Evolutionary conservation across 2,113 vertebrate species (phyloP).

Genomic region (Nesogale talazaci): DNA sequence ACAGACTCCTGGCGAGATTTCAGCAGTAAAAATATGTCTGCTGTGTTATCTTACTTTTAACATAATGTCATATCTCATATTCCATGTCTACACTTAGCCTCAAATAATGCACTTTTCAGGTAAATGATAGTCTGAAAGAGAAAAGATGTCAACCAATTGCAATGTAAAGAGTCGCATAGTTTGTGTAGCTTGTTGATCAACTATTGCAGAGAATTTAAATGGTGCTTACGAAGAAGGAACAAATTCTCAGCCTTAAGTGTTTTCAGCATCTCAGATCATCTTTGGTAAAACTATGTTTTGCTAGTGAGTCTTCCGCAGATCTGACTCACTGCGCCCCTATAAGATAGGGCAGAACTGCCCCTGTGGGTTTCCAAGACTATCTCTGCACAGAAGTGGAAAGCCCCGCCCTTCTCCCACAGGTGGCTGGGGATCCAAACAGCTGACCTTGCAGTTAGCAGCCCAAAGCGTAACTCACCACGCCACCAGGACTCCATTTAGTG

Average conservation of each 20-base stretch:
- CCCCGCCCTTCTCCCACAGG: no score
- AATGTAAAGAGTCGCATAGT: background rate
- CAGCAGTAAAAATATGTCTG: slow-evolving; percentile 4
- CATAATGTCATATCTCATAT: no score
- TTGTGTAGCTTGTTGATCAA: slow-evolving; percentile 14
- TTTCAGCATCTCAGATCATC: no score
- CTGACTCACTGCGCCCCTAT: no score
- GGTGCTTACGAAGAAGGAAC: background rate
- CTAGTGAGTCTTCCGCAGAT: slow-evolving; percentile 30
- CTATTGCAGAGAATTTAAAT: slow-evolving; percentile 17
- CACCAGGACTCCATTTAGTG: background rate
- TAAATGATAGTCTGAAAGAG: slow-evolving; percentile 5
- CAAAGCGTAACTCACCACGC: no score
- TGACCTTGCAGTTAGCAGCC: no score
- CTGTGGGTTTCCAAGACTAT: no score
- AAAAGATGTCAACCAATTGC: background rate
- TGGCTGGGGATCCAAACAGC: no score
- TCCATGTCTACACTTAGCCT: background rate
- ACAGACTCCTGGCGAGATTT: background rate
- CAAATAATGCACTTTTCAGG: slow-evolving; percentile 31
- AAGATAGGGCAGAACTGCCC: no score
- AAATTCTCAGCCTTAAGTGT: no score
- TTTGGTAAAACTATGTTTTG: slow-evolving; percentile 22
- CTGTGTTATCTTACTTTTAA: slow-evolving; percentile 10
- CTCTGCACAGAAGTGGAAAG: no score